phyloP scores from a whole-genome alignment of 2,113 vertebrate genomes.

The Ctenodactylus gundi region DNA sequence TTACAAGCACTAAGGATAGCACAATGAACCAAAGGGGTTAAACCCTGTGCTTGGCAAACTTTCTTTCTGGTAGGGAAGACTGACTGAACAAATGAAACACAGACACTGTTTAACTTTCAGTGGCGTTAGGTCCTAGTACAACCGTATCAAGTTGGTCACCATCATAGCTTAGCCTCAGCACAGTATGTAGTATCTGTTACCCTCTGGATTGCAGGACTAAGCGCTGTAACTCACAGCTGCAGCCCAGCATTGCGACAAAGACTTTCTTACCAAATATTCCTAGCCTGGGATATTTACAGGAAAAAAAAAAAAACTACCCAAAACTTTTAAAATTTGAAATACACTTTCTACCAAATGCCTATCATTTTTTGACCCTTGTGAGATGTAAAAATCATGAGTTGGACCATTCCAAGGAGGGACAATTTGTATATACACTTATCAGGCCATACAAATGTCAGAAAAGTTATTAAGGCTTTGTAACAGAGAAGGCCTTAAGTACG shows the following conservation, averaged over 20 bases:
- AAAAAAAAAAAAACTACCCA: background rate
- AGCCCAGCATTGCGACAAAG: background rate
- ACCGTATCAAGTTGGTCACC: too few relatives aligned
- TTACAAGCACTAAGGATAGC: background rate
- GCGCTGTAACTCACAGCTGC: background rate
- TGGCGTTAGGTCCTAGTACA: background rate
- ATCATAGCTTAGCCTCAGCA: background rate
- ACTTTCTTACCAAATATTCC: background rate
- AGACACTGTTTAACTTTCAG: background rate
- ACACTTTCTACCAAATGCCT: background rate
- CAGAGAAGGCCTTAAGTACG: background rate
- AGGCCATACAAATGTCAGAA: background rate
- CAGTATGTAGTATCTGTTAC: background rate
- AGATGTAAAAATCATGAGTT: background rate
- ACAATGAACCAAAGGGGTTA: too few relatives aligned
- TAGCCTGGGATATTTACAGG: background rate
- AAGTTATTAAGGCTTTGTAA: background rate
- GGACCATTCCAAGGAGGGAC: too few relatives aligned
- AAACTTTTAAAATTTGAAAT: background rate
- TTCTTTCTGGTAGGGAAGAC: background rate
- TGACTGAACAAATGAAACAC: background rate
- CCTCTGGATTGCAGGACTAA: background rate
- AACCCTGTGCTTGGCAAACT: background rate
- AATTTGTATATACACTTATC: background rate
- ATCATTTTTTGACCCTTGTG: background rate